phyloP scores from a whole-genome alignment of 2,113 vertebrate species.

The Oceanodroma tethys region DNA sequence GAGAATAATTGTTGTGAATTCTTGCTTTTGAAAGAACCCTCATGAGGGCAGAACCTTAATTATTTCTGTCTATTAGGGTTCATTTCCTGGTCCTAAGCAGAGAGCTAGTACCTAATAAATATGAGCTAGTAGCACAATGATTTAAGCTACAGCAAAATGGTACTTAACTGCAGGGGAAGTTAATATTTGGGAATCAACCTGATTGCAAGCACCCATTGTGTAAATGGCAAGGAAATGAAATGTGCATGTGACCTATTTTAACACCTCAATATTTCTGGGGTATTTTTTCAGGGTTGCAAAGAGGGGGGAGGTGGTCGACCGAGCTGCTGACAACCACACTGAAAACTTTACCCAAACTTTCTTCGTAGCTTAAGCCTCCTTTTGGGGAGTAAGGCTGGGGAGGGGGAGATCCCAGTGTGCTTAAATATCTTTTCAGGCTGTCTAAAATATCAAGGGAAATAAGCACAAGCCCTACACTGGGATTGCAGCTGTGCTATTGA shows the following conservation, averaged over 20 bases:
- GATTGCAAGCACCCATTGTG: conserved; percentile 69
- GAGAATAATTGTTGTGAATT: conserved; percentile 80
- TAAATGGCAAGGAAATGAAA: conserved; percentile 60
- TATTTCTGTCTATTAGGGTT: conserved; percentile 79
- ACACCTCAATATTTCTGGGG: conserved; percentile 73
- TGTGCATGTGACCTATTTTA: conserved; percentile 64
- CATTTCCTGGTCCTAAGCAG: conserved; percentile 77
- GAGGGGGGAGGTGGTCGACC: not conserved
- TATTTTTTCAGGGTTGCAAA: not conserved
- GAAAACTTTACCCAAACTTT: conserved; percentile 53
- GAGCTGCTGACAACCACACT: conserved; percentile 58
- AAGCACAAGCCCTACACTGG: not conserved
- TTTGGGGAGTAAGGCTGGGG: not conserved
- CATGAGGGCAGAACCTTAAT: conserved; percentile 73
- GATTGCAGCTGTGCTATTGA: conserved; percentile 37
- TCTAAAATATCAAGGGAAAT: conserved; percentile 72
- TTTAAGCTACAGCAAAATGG: conserved; percentile 59
- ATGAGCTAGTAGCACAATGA: conserved; percentile 59
- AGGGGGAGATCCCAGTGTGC: conserved; percentile 39
- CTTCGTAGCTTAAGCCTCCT: conserved; percentile 1
- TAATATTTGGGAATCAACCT: conserved; percentile 49
- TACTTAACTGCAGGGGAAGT: conserved; percentile 59
- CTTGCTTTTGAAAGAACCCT: conserved; percentile 69
- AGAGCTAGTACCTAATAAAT: conserved; percentile 76
- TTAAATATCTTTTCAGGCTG: conserved; percentile 71